Conservation (phyloP, 2,113 vertebrate genomes). For the Diadophis punctatus region DNA sequence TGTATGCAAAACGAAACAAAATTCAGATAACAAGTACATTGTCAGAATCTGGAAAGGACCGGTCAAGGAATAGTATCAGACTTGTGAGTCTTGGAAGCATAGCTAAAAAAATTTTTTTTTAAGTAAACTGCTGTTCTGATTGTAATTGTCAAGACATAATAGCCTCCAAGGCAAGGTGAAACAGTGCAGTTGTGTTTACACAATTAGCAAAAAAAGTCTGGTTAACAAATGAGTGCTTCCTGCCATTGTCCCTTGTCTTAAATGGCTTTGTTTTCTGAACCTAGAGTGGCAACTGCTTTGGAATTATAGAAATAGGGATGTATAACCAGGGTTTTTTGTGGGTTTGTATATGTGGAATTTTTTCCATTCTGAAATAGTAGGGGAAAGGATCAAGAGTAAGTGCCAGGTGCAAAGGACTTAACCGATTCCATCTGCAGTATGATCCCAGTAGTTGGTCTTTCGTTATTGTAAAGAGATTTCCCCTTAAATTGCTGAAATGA, state of each 20-base stretch:
- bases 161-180: background rate
- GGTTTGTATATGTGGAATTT: background rate
- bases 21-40: background rate
- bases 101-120: background rate
- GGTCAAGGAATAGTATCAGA: background rate
- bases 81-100: background rate
- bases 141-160: background rate
- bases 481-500: background rate
- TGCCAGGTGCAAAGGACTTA: background rate
- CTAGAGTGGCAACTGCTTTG: background rate
- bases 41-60: background rate
- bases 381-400: background rate
- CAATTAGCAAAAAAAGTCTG: background rate
- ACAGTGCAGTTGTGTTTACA: background rate
- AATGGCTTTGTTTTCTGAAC: background rate
- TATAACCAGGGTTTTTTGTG: background rate
- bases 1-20: background rate
- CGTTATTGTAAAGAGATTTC: background rate
- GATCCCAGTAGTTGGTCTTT: background rate
- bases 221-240: background rate
- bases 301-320: background rate
- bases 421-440: background rate
- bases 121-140: background rate
- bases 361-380: background rate
- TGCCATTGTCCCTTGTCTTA: background rate